Conservation (phyloP, 1,140 invertebrate species). For the Scaptodrosophila lebanonensis region DNA sequence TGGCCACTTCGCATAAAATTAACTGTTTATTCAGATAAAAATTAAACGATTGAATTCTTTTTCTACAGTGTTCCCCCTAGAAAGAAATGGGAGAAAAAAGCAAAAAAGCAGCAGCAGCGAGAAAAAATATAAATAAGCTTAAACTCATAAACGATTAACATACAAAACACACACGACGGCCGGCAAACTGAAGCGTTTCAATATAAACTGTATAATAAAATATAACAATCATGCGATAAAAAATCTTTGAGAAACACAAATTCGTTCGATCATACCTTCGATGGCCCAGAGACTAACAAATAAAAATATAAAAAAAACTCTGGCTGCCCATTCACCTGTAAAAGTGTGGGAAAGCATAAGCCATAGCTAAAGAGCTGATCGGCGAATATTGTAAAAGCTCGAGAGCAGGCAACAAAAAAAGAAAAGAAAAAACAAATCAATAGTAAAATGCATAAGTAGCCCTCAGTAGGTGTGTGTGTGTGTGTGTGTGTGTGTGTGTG, state of each 20-base stretch:
- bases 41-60: conserved; percentile 68
- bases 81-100: not conserved
- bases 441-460: conserved; percentile 23
- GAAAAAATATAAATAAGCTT: conserved; percentile 48
- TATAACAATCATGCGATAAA: conserved; percentile 74
- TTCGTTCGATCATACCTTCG: conserved; percentile 4
- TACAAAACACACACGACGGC: conserved; percentile 68
- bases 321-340: conserved; percentile 66
- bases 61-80: conserved; percentile 4
- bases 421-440: conserved; percentile 38
- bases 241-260: conserved; percentile 63
- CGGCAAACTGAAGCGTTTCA: conserved; percentile 62
- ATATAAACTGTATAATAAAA: conserved; percentile 68
- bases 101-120: not conserved
- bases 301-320: not conserved
- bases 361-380: no score
- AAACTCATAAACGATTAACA: conserved; percentile 70
- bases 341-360: conserved; percentile 76
- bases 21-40: conserved; percentile 73
- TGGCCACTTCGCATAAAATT: conserved; percentile 70
- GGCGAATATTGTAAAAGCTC: conserved; percentile 32
- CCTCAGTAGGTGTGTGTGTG: not conserved
- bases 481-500: no score
- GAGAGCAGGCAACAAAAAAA: conserved; percentile 25
- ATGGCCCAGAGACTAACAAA: conserved; percentile 4